These are phyloP conservation scores for Leptinotarsa lineolata DNA, from an alignment of 1,140 invertebrate genomes.

Conservation along the genomic window DNA sequence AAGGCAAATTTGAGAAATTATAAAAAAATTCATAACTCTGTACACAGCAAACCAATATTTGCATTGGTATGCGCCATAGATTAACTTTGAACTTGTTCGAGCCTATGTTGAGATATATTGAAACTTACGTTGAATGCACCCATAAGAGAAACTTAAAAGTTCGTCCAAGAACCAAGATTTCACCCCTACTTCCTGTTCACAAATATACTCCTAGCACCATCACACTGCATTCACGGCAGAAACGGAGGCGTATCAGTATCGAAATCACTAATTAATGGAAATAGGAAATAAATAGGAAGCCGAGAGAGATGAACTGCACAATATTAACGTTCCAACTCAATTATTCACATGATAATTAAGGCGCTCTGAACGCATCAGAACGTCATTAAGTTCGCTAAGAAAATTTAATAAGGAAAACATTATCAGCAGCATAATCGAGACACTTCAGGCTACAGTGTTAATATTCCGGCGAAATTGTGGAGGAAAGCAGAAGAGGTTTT, in stretches of 20 bases:
- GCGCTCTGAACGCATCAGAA: conserved; percentile 44
- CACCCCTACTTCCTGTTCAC: too few species aligned
- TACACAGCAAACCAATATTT: too few species aligned
- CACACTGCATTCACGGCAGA: not conserved
- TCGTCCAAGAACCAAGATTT: too few species aligned
- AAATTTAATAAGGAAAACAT: conserved; percentile 50
- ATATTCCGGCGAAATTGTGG: conserved; percentile 17
- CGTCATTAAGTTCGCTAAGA: conserved; percentile 47
- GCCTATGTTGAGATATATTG: too few species aligned
- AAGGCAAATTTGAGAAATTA: too few species aligned
- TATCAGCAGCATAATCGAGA: conserved; percentile 44
- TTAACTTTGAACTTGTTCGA: too few species aligned
- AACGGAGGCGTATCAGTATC: conserved; percentile 8
- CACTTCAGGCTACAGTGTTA: conserved; percentile 39
- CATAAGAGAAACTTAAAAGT: too few species aligned
- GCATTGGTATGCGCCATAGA: too few species aligned
- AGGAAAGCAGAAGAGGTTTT: not conserved
- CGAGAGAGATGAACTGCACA: conserved; percentile 43
- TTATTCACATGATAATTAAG: conserved; percentile 49
- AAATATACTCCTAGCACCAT: too few species aligned
- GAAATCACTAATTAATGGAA: conserved; percentile 29
- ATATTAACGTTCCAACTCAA: conserved; percentile 46
- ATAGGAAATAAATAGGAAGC: conserved; percentile 38
- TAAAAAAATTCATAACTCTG: too few species aligned
- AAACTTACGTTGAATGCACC: too few species aligned